These are phyloP conservation scores for Oplegnathus fasciatus DNA, from an alignment of 2,113 vertebrate species.

Conservation along the genomic window DNA sequence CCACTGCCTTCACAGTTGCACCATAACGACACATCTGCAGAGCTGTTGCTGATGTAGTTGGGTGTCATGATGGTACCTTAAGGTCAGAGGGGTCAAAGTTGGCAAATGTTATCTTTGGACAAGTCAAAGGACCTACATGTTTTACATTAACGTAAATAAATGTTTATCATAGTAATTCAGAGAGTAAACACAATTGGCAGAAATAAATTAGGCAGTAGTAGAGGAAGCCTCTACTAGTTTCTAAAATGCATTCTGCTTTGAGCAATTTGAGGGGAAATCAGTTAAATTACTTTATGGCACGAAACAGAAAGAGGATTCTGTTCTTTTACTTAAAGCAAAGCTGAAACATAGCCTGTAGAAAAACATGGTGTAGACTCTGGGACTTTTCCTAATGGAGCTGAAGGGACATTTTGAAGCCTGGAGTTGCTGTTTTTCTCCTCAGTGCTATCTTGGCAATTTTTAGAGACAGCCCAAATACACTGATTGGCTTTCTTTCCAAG, in stretches of 20 bases:
- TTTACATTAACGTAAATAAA: background rate
- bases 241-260: background rate
- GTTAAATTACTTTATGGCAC: background rate
- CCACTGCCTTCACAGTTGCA: slow-evolving; percentile 94
- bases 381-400: slow-evolving; percentile 6
- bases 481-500: background rate
- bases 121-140: background rate
- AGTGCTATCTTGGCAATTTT: background rate
- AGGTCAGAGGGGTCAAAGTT: slow-evolving; percentile 22
- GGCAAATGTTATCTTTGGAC: background rate
- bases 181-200: background rate
- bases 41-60: slow-evolving; percentile 93
- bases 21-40: slow-evolving; percentile 90
- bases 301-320: background rate
- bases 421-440: background rate
- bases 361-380: slow-evolving; percentile 7
- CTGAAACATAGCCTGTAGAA: slow-evolving; percentile 10
- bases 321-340: background rate
- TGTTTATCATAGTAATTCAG: background rate
- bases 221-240: background rate
- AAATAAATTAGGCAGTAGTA: background rate
- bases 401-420: slow-evolving; percentile 13
- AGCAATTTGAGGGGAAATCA: background rate
- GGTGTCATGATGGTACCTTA: slow-evolving; percentile 95
- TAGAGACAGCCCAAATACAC: slow-evolving; percentile 4